Base-by-base conservation (phyloP, 2,113 vertebrate genomes). In the Catharus fuscescens region DNA sequence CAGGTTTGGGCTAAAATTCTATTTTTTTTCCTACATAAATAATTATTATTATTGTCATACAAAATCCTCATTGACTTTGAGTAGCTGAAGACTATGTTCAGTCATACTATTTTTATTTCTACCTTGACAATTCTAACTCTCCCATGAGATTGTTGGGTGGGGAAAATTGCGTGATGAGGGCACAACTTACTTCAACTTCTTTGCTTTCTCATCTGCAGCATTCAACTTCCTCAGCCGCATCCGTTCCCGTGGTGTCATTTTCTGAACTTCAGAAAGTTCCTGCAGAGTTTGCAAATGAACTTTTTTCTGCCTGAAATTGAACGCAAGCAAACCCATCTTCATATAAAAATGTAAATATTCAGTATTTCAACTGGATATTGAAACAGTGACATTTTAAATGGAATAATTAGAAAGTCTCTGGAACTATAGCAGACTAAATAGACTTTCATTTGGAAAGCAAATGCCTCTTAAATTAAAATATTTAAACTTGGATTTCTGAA, bases 181-280 rank as follows among this genome's bases (percentile, higher is more conserved):
- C 31, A 31, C 5, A 12, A 72, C 98, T 98, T 95, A 98, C 98
- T 98, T 97, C 50, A 98, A 95, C 65, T 98, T 98, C 76, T 50
- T 86, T 59, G 97, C 98, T 80, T 97, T 97, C 76, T 98, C 98
- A 24, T 98, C 98, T 4, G 98, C 97, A 31, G 96, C 97, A 86
- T 98, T 98, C 67, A 98, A 97, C 96, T 98, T 98, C 86, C 98
- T 95, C 45, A 98, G 96, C 81, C 97, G 82, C 98, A 98, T 98
- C 56, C 98, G 95, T 50, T 99, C 98, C 80, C 98, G 95, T 0
- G 98, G 98, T 3, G 98, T 98, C 98, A 98, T 98, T 96, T 97
- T 98, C 95, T 98, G 98, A 9, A 98, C 97, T 88, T 98, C 98
- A 56, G 98, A 98, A 70, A 98, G 97, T 7, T 98, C 98, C 72